phyloP scores from a whole-genome alignment of 2,797 vertebrate species.

The Enteromius radiatus region DNA sequence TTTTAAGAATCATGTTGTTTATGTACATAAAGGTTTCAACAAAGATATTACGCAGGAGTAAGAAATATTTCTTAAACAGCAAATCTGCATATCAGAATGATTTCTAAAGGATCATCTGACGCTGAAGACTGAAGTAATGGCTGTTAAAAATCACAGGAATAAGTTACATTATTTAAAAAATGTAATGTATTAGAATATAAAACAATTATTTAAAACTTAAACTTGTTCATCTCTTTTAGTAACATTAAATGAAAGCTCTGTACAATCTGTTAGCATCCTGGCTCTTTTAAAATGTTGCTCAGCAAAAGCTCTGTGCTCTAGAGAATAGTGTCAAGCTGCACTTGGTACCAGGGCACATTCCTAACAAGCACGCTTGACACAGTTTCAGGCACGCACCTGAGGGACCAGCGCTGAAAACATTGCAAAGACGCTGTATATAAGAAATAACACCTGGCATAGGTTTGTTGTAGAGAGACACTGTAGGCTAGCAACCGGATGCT shows the following conservation, averaged over 20 bases:
- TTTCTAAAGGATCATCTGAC: neutral
- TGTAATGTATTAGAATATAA: neutral
- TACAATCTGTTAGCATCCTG: neutral
- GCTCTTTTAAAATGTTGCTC: neutral
- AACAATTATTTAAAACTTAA: neutral
- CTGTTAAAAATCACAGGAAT: neutral
- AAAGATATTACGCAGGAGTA: neutral
- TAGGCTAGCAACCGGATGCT: conserved; percentile 16
- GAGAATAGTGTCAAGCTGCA: conserved; percentile 8
- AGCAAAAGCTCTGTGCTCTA: neutral
- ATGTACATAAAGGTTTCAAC: neutral
- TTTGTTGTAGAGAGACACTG: conserved; percentile 25
- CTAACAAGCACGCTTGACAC: conserved; percentile 45
- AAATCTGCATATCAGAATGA: conserved; percentile 8
- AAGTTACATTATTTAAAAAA: neutral
- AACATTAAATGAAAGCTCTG: neutral
- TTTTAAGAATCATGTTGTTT: too few relatives aligned
- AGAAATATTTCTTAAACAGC: neutral
- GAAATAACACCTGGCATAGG: neutral
- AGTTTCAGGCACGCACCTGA: conserved; percentile 31
- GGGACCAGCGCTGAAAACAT: neutral
- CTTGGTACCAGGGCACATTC: conserved; percentile 9
- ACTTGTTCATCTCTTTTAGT: neutral
- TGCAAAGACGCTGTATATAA: neutral
- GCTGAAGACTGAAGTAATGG: neutral